Base-by-base conservation (phyloP, 37 sponge, comb jelly and placozoan species). In the Bolinopsis microptera region DNA sequence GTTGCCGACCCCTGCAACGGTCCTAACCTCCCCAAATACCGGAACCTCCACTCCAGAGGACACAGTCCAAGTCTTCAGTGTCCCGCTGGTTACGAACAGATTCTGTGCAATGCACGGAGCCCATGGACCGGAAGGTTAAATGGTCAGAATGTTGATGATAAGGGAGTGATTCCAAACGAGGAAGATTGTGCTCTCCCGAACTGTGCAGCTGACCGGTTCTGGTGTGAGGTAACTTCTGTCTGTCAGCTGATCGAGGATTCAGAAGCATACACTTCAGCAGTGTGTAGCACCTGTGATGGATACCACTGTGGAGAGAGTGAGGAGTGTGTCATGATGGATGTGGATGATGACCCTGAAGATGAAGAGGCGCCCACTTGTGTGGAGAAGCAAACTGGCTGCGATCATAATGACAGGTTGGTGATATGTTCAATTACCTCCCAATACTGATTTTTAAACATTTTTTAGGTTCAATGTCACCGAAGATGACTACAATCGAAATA, bases 291-390 rank as follows among this genome's bases (percentile, higher is more conserved):
- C n/a, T 72, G 75, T 72, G 75, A 72, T 21, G 75, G 75, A 24
- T 72, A 72, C 75, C 26, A n/a, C 75, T 72, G 75, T 21, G 75
- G 75, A 30, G 75, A 72, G 75, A n/a, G 75, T 21, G n/a, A 72
- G 75, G 75, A 72, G 31, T 72, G 75, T 72, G 31, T 28, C 26
- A 72, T 72, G 75, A 48, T 48, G 61, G 61, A 48, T 13, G 61
- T 48, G 61, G 61, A 48, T 13, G 61, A 48, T 48, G 61, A 48
- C 61, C 61, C 61, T 5, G 5, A 5, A 5, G 75, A 72, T n/a
- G 75, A 5, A 8, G 75, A 28, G 31, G 13, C 75, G 3, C 75
- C 75, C 26, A 21, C 26, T n/a, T 72, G 75, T 28, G 31, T 30
- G 31, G n/a, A 72, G 75, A 28, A 5, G 5, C 75, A 72, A n/a